Conservation (phyloP, 2,888 invertebrate species). For the Ceriagrion tenellum region DNA sequence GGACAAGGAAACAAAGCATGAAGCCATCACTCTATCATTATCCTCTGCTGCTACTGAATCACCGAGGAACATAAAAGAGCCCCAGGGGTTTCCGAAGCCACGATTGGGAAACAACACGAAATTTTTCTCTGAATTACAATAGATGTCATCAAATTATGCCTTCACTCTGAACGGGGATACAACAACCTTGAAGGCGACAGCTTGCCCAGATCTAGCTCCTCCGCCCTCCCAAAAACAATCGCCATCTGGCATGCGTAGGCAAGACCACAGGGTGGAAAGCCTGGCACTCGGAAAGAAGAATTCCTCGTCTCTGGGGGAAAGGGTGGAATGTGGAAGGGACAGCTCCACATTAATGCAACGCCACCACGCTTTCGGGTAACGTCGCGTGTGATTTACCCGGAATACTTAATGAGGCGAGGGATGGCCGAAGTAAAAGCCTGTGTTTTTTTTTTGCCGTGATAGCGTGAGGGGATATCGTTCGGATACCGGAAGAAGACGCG, state of each 20-base stretch:
- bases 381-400: constrained; percentile 36
- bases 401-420: background rate
- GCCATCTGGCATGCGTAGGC: background rate
- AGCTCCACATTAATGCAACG: background rate
- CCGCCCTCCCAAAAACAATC: background rate
- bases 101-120: background rate
- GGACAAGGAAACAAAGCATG: background rate
- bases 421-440: background rate
- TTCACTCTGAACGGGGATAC: background rate
- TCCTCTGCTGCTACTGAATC: background rate
- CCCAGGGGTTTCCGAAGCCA: background rate
- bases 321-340: no score
- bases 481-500: background rate
- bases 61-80: background rate
- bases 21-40: background rate
- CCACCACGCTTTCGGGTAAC: background rate
- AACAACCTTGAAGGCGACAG: background rate
- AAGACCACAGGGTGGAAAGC: background rate
- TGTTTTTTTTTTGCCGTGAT: background rate
- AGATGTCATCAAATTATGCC: background rate
- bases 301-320: background rate
- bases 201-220: background rate
- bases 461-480: constrained; percentile 1
- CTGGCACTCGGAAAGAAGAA: background rate
- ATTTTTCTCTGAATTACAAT: background rate